Base-by-base conservation (phyloP, 1,140 invertebrate genomes). In the Zaprionus inermis region DNA sequence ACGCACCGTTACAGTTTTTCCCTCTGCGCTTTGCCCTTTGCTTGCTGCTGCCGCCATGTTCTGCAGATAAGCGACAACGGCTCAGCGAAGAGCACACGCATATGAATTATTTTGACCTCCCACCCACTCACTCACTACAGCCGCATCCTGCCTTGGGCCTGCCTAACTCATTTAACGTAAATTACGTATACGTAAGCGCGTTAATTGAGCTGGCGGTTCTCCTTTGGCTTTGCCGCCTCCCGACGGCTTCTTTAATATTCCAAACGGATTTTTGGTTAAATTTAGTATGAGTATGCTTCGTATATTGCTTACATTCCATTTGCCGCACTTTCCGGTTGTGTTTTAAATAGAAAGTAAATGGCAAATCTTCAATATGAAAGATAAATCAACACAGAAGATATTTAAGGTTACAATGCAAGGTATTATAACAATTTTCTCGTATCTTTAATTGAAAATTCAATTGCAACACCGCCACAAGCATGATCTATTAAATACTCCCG, bases 11-110 rank as follows among this genome's bases (percentile, higher is more conserved):
- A 75, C 65, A 72, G 68, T 68, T 82, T 79, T 78, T 55, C 64
- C 69, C 14, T n/a, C 14, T 9, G 49, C 54, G 36, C 51, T 55
- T 44, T 16, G 20, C 20, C 20, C 38, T 41, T 44, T 28, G 24
- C 24, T 5, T 28, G 24, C 55, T 56, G 49, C 66, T 28, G 24
- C 72, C 79, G 72, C 68, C 76, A 83, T 83, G 80, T 6, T 38
- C n/a, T 72, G 83, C 70, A 75, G 78, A 83, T 83, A 83, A 83
- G 24, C 80, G 80, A 84, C 72, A 84, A 72, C 52, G 63, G 72
- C 54, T 71, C 41, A 70, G 69, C 66, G 36, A 36, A 41, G 56
- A 46, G 41, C 57, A 58, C 14, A 18, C 67, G 41, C 65, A 41
- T 68, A 49, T 51, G 41, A 68, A 56, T 59, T 56, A 56, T 59